Conservation (phyloP, 92 coral and sea anemone species). For the Desmophyllum pertusum region DNA sequence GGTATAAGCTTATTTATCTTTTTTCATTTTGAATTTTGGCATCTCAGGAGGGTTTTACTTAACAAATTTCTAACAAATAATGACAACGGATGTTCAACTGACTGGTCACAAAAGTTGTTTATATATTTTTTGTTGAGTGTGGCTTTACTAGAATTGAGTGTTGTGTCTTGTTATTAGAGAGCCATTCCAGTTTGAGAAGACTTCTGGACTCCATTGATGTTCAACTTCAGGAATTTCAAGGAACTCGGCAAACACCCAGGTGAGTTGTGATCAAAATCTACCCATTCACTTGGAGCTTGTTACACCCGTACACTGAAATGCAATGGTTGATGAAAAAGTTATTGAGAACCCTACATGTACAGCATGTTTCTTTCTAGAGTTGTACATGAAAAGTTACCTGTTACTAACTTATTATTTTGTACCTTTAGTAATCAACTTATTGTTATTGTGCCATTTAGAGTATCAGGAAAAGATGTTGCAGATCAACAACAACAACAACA, state of each 20-base stretch:
- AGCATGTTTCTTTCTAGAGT: no score
- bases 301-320: no score
- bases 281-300: not conserved
- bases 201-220: conserved; percentile 78
- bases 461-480: conserved; percentile 14
- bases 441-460: not conserved
- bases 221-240: conserved; percentile 65
- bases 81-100: no score
- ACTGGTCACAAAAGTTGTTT: no score
- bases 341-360: no score
- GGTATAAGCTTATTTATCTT: no score
- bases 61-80: no score
- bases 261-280: not conserved
- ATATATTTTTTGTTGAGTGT: not conserved
- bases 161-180: conserved; percentile 35
- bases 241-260: conserved; percentile 8
- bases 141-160: not conserved
- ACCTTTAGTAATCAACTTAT: not conserved
- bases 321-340: no score
- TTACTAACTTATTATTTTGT: no score
- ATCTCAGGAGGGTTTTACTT: no score
- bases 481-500: not conserved
- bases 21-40: no score
- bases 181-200: conserved; percentile 65
- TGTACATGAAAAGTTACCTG: no score